Base-by-base conservation (phyloP, 1,140 invertebrate genomes). In the Aphis craccivora region DNA sequence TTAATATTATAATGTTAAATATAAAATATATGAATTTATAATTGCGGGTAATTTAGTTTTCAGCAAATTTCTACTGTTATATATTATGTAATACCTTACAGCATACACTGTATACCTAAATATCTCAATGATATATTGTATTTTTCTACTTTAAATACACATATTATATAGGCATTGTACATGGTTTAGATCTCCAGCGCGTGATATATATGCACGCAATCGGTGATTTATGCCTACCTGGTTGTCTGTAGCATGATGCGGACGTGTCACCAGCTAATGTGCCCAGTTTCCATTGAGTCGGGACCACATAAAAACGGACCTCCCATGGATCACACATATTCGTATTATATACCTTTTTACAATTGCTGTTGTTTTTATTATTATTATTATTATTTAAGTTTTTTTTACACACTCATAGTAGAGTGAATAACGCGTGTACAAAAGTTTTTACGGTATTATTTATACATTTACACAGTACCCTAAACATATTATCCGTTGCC, bases 281-380 rank as follows among this genome's bases (percentile, higher is more conserved):
- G 90, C 37, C 90, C 43, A 51, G 90, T 91, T 51, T 83, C 90
- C 90, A 51, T 83, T 83, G 67, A 83, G 90, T 83, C 67, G 90
- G 90, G 90, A 81, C 90, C 90, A 91, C 90, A 83, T 91, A 91
- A 91, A 91, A 91, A 76, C 90, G 67, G 90, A 91, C 90, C 90
- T 91, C 90, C 90, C 90, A 91, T 91, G 90, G 90, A 91, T 91
- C 60, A 30, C 40, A 9, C 45, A n/a, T 88, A 48, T 43, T 48
- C 25, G 86, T 87, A 87, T 9, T 84, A 84, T 37, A 37, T 83
- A 37, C 37, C n/a, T 83, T 83, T 37, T 83, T 83, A 83, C 37
- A 76, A 76, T 76, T 76, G 60, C n/a, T 84, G 37, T 84, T 87
- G 43, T 87, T 87, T 45, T 87, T 87, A 43, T 84, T 84, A 84